These are phyloP conservation scores for Listronotus bonariensis DNA, from an alignment of 1,140 invertebrate species.

Conservation along the genomic window DNA sequence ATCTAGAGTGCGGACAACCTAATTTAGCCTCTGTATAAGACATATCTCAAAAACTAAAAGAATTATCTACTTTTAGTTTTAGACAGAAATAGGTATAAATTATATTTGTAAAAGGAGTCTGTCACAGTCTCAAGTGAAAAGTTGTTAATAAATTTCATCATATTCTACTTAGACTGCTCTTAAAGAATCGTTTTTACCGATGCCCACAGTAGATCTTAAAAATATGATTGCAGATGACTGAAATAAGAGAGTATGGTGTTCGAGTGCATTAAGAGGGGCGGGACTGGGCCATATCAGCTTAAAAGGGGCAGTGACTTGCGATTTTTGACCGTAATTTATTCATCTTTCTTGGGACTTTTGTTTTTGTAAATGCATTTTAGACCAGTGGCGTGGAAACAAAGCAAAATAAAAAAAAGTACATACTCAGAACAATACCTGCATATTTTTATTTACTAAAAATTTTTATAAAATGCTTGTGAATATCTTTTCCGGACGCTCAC, in stretches of 20 bases:
- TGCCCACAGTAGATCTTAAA: constrained; percentile 6
- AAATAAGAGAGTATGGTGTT: constrained; percentile 20
- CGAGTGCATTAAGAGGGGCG: constrained; percentile 29
- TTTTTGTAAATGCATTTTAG: constrained; percentile 24
- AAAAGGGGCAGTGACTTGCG: constrained; percentile 36
- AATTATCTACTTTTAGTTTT: no score
- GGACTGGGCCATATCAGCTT: constrained; percentile 17
- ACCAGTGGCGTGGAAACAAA: constrained; percentile 12
- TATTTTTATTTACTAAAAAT: no score
- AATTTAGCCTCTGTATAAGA: no score
- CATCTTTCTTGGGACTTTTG: constrained; percentile 26
- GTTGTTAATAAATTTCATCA: no score
- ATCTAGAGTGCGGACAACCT: no score
- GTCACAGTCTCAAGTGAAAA: constrained; percentile 8
- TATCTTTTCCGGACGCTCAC: no score
- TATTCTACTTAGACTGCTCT: constrained; percentile 10
- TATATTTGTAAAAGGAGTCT: background rate
- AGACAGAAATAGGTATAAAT: no score
- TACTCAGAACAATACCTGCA: no score
- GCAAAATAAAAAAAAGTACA: no score
- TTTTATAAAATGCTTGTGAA: no score
- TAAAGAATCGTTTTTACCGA: constrained; percentile 5
- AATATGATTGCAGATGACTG: constrained; percentile 12
- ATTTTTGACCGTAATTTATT: constrained; percentile 34
- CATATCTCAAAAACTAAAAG: no score